Percentiles rank a stretch among this genome's conserved stretches.
These are phyloP conservation scores for Cirrhinus mrigala DNA, from an alignment of 2,797 vertebrate species.

Conservation along the genomic window DNA sequence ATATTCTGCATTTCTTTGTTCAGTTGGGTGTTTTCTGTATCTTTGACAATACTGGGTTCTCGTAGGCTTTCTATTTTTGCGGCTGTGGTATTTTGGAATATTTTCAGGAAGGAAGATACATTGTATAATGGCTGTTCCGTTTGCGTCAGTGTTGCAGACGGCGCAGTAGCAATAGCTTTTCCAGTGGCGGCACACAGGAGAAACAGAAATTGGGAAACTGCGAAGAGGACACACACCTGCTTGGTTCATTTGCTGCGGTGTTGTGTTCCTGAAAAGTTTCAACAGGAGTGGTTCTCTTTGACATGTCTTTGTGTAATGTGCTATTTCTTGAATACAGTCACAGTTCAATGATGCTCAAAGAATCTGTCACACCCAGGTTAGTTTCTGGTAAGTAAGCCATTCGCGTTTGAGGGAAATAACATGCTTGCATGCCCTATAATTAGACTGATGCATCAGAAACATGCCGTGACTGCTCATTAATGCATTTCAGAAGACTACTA, in stretches of 20 bases:
- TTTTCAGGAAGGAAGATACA: slow-evolving; percentile 75
- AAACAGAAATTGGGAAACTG: slow-evolving; percentile 55
- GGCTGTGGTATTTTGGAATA: slow-evolving; percentile 69
- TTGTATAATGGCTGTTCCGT: slow-evolving; percentile 62
- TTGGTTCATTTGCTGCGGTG: slow-evolving; percentile 32
- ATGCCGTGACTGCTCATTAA: slow-evolving; percentile 22
- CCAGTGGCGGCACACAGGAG: slow-evolving; percentile 32
- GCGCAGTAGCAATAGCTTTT: slow-evolving; percentile 36
- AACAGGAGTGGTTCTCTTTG: slow-evolving; percentile 17
- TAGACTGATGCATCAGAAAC: slow-evolving; percentile 18
- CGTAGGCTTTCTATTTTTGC: slow-evolving; percentile 52
- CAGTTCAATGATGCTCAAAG: not conserved
- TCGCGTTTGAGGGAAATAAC: slow-evolving; percentile 18
- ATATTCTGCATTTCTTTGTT: not conserved
- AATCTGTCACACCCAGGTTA: slow-evolving; percentile 11
- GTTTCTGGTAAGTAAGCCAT: slow-evolving; percentile 18
- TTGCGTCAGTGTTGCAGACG: slow-evolving; percentile 56
- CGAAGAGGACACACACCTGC: slow-evolving; percentile 17
- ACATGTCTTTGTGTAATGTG: not conserved
- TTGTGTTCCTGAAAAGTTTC: slow-evolving; percentile 31
- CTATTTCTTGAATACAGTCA: not conserved
- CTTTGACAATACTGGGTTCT: slow-evolving; percentile 23
- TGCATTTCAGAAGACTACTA: not conserved
- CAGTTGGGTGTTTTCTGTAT: not conserved
- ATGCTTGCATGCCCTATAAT: slow-evolving; percentile 35